Percentiles rank a stretch among this genome's conserved stretches.
These are phyloP conservation scores for Cercopithecus mona DNA, from an alignment of 2,113 vertebrate genomes.

Conservation along the genomic window DNA sequence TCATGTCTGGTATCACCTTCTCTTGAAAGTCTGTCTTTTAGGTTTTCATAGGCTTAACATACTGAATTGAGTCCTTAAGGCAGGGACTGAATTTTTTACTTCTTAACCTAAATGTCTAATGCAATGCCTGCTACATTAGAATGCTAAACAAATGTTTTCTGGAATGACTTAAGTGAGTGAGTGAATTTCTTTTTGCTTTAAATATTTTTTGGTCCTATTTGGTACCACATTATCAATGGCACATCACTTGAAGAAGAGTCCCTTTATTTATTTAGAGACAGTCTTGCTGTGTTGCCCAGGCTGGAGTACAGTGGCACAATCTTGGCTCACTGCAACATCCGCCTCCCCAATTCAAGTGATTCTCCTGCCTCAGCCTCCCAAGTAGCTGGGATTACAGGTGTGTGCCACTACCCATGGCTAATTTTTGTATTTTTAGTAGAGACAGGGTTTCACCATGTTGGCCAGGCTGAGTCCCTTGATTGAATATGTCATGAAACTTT, in stretches of 20 bases:
- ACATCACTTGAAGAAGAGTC: not conserved
- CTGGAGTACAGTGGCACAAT: no score
- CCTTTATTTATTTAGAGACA: no score
- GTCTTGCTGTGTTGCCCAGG: no score
- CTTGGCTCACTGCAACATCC: no score
- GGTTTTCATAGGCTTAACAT: not conserved
- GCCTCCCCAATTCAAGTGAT: no score
- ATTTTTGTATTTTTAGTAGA: no score
- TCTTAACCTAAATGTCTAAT: not conserved
- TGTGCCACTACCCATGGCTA: no score
- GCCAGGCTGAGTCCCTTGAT: not conserved
- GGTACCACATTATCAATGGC: not conserved
- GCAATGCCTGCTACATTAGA: not conserved
- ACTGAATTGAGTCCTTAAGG: not conserved
- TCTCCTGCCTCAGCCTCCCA: no score
- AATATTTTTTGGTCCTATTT: constrained; percentile 29
- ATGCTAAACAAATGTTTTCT: not conserved
- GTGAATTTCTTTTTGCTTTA: constrained; percentile 17
- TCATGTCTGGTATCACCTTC: not conserved
- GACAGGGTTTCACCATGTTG: no score
- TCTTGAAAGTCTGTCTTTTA: not conserved
- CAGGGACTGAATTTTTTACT: not conserved
- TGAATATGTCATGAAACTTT: not conserved
- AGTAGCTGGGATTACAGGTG: no score
- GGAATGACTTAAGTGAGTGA: not conserved